These are phyloP conservation scores for Enteromius thamalakanensis DNA, from an alignment of 2,797 vertebrate species.

Conservation along the genomic window DNA sequence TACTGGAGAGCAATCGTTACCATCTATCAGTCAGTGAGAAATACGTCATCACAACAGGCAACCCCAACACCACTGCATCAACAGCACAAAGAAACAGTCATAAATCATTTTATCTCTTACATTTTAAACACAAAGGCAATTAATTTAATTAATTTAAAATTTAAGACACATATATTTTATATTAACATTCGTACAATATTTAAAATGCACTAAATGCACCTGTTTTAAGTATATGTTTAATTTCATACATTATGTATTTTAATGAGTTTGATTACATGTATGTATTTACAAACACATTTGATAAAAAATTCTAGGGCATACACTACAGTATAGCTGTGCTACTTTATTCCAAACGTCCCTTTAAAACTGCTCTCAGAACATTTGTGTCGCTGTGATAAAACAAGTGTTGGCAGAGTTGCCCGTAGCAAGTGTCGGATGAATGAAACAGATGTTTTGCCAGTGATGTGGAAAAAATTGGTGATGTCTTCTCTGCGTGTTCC, in stretches of 20 bases:
- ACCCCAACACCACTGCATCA: background rate
- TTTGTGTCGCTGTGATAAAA: constrained; percentile 21
- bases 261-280: background rate
- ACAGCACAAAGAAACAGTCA: background rate
- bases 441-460: constrained; percentile 39
- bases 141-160: background rate
- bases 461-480: constrained; percentile 35
- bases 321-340: background rate
- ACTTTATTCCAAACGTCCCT: background rate
- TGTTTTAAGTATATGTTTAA: background rate
- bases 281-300: background rate
- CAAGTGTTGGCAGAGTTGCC: constrained; percentile 31
- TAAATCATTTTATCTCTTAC: background rate
- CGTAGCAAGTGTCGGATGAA: constrained; percentile 18
- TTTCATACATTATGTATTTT: background rate
- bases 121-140: background rate
- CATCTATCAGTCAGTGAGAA: constrained; percentile 17
- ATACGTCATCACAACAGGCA: background rate
- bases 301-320: background rate
- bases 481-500: constrained; percentile 11
- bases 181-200: background rate
- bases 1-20: constrained; percentile 14
- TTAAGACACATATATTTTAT: background rate
- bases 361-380: background rate
- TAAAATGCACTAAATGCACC: background rate